phyloP scores from a whole-genome alignment of 2,113 vertebrate genomes.

The Tiliqua scincoides region DNA sequence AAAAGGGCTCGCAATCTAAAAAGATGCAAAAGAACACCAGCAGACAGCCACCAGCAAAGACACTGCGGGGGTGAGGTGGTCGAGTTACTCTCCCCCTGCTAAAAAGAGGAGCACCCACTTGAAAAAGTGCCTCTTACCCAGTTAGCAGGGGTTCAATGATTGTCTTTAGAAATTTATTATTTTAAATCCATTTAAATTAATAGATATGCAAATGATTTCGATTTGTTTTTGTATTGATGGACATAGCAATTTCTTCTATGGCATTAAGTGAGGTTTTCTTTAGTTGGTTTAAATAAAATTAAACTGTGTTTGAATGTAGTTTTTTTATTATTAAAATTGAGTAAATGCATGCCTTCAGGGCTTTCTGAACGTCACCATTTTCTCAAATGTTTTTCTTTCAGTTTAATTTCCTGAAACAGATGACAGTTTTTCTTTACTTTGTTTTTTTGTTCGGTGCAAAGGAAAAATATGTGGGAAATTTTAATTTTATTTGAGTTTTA shows the following conservation, averaged over 20 bases:
- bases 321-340: neutral
- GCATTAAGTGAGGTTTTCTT: neutral
- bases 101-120: too few species aligned
- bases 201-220: neutral
- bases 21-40: too few species aligned
- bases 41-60: too few species aligned
- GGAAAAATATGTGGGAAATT: constrained; percentile 2
- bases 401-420: constrained; percentile 54
- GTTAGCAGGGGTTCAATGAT: too few species aligned
- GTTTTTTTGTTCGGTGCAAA: constrained; percentile 22
- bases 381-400: constrained; percentile 49
- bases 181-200: neutral
- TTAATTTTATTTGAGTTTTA: constrained; percentile 18
- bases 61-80: too few species aligned
- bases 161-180: neutral
- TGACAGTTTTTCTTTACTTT: neutral
- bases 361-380: constrained; percentile 9
- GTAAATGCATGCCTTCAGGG: neutral
- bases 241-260: neutral
- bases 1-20: too few species aligned
- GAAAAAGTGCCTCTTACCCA: too few species aligned
- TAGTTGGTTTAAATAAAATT: neutral
- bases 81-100: too few species aligned
- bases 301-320: neutral
- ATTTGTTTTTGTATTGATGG: neutral